phyloP scores from a whole-genome alignment of 2,888 invertebrate genomes.

The Candidula unifasciata region DNA sequence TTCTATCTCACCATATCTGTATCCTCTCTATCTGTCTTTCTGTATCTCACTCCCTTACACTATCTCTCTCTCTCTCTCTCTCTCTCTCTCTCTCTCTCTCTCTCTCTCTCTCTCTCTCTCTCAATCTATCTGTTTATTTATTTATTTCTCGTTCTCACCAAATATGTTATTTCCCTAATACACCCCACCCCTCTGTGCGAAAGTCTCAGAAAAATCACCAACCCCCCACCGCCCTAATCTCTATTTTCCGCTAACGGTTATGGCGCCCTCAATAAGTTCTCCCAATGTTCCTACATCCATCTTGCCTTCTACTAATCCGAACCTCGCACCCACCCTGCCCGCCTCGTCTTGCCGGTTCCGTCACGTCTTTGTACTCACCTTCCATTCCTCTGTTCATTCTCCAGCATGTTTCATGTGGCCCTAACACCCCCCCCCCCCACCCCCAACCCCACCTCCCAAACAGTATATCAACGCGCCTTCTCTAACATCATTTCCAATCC shows the following conservation, averaged over 20 bases:
- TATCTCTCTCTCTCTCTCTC: slow-evolving; percentile 20
- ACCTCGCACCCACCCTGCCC: background rate
- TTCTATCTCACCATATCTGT: background rate
- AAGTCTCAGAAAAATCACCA: no score
- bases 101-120: background rate
- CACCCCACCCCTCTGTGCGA: no score
- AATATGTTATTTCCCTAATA: no score
- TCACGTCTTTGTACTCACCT: background rate
- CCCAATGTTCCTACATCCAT: background rate
- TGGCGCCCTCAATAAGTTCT: background rate
- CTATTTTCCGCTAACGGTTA: background rate
- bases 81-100: slow-evolving; percentile 13
- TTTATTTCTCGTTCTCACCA: slow-evolving; percentile 15
- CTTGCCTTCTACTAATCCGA: background rate
- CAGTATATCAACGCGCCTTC: background rate
- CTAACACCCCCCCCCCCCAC: no score
- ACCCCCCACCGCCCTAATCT: no score
- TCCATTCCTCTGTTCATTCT: background rate
- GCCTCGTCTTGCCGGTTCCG: background rate
- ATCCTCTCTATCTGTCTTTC: background rate
- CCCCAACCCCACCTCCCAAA: no score
- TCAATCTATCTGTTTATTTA: slow-evolving; percentile 4
- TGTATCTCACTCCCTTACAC: background rate
- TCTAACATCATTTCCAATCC: slow-evolving; percentile 18
- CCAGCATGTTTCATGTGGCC: background rate